Evolutionary conservation across 2,113 vertebrate genomes (phyloP).

Genomic region (Cyanoramphus novaezelandiae): DNA sequence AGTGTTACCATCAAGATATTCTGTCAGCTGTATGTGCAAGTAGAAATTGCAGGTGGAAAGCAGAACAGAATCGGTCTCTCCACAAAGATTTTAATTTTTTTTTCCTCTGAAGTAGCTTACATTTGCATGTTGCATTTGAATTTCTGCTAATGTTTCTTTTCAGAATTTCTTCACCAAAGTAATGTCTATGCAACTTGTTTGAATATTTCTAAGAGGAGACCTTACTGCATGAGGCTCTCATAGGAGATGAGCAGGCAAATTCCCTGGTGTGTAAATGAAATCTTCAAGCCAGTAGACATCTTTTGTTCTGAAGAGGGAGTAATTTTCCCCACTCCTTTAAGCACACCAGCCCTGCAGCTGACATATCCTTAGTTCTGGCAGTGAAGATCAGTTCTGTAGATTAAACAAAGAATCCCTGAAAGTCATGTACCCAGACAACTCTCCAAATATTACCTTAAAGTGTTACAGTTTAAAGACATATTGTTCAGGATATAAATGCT

Average conservation of each 20-base stretch:
- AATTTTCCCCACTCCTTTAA: background rate
- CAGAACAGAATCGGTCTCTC: background rate
- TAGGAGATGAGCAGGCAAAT: background rate
- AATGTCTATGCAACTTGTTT: background rate
- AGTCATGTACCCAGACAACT: background rate
- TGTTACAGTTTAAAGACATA: background rate
- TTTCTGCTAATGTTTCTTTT: background rate
- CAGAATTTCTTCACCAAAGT: background rate
- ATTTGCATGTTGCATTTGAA: fast-evolving
- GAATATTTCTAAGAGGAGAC: background rate
- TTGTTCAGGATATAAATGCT: background rate
- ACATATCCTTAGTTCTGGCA: background rate
- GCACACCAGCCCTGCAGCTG: background rate
- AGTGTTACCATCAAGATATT: background rate
- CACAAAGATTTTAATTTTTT: background rate
- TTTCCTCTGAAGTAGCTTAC: background rate
- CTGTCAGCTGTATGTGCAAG: background rate
- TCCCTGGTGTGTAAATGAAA: background rate
- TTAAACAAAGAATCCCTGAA: background rate
- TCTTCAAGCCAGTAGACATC: background rate
- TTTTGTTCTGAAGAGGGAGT: background rate
- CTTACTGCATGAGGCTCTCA: background rate
- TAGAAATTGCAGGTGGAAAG: background rate
- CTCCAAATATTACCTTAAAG: background rate
- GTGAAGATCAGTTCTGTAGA: background rate